Base-by-base conservation (phyloP, 2,888 invertebrate species). In the Tuta absoluta region DNA sequence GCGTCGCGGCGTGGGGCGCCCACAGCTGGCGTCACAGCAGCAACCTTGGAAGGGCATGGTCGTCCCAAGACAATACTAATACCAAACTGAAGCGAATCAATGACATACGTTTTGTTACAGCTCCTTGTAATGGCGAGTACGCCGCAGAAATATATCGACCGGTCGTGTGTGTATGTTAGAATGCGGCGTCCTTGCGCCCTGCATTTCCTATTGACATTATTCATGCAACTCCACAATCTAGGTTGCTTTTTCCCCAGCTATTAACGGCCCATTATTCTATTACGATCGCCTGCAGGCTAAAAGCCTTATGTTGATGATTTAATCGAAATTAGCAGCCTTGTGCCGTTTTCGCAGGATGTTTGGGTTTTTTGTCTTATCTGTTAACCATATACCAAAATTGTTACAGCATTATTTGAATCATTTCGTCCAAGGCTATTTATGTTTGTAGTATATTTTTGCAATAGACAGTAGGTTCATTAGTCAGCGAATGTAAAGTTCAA, bases 71-170 rank as follows among this genome's bases (percentile, higher is more conserved):
- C 74, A 77, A 79, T 79, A 71, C 71, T 69, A 12, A 38, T 38
- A 7, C 14, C 14, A 41, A 38, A 67, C 63, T 71, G 69, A 73
- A 71, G 65, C 65, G 68, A 75, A 65, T 67, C 66, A 3, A 41
- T 28, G 37, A 33, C 57, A 37, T 17, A 41, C 8, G 41, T 41
- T 14, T 41, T n/a, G n/a, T n/a, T 14, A 41, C 37, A 10, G 41
- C 8, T 38, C 17, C 23, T 21, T 11, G 19, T 33, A 38, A 85
- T 82, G 82, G 82, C 83, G 80, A 85, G 82, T 85, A 84, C 77
- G 85, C 85, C 84, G 88, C 88, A 86, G 87, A 88, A 88, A 85
- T 85, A 84, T 91, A 90, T 91, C 91, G 91, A 90, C 89, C 90
- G 82, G 83, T 75, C 80, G 77, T 79, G 53, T 41, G 38, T 33